Evolutionary conservation across 2,888 invertebrate genomes (phyloP).

Genomic region (Drosophila neutralis): DNA sequence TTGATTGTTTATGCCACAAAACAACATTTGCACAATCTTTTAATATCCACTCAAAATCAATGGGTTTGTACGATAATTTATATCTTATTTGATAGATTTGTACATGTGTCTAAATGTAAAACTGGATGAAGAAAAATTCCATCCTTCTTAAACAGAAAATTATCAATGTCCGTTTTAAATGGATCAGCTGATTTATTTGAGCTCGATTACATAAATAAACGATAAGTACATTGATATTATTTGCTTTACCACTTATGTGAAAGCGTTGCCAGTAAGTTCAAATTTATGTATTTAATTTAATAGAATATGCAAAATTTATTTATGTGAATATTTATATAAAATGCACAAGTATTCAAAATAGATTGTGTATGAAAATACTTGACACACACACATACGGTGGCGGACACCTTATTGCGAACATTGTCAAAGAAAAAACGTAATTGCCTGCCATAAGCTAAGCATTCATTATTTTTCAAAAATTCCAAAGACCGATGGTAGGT

Average conservation of each 20-base stretch:
- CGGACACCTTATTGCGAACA: too few species aligned
- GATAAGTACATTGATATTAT: slow-evolving; percentile 8
- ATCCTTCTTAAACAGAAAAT: not conserved
- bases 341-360: not conserved
- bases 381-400: not conserved
- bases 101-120: not conserved
- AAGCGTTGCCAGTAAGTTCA: not conserved
- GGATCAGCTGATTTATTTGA: not conserved
- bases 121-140: not conserved
- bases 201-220: not conserved
- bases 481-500: too few species aligned
- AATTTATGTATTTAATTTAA: not conserved
- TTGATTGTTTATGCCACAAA: not conserved
- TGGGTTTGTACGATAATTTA: not conserved
- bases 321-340: not conserved
- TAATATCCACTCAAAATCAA: not conserved
- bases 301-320: not conserved
- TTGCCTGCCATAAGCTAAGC: too few species aligned
- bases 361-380: not conserved
- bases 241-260: not conserved
- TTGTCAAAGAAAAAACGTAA: too few species aligned
- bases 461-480: too few species aligned
- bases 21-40: not conserved
- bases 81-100: not conserved
- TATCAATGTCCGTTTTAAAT: not conserved